Base-by-base conservation (phyloP, 2,113 vertebrate genomes). In the Pithys albifrons region DNA sequence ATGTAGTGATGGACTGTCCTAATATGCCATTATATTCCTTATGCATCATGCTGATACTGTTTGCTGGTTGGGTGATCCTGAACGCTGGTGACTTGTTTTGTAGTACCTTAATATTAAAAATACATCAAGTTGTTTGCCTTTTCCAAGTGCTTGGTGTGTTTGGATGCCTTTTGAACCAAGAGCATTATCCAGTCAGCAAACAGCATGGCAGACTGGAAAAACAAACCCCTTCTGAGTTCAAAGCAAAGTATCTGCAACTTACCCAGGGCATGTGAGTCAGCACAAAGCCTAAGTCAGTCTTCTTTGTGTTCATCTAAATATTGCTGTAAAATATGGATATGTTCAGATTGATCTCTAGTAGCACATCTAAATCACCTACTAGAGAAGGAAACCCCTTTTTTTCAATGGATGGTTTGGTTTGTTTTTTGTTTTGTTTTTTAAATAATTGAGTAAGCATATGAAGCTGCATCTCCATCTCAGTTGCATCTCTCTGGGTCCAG, bases 41-140 rank as follows among this genome's bases (percentile, higher is more conserved):
- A 9, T 1, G 4, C 46, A 5, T 39, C 9, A 2, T 31, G 35
- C 43, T 6, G 3, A 8, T 51, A 0, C 15, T 54, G 8, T 54
- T 4, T 35, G 39, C 43, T 19, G 2, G 16, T 4, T 49, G 54
- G 15, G 22, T n/a, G 69, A 66, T 65, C 22, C 39, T 82, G 57
- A 61, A 12, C 37, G 3, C 22, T 35, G 25, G 8, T 59, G 31
- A 55, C 41, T 85, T 86, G 19, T 28, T 87, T 72, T 72, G n/a
- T 62, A 81, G 24, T 61, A 58, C 31, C 28, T 72, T 41, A 78
- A 28, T 41, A 48, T 76, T 59, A 84, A 90, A 94, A 43, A 79
- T 25, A 6, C 18, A 73, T 64, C 12, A 6, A 35, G 43, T 20
- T 43, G 31, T 33, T 78, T 67, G 35, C 35, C 15, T 92, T 75